These are phyloP conservation scores for Paradisaea rubra DNA, from an alignment of 2,113 vertebrate genomes.

Conservation along the genomic window DNA sequence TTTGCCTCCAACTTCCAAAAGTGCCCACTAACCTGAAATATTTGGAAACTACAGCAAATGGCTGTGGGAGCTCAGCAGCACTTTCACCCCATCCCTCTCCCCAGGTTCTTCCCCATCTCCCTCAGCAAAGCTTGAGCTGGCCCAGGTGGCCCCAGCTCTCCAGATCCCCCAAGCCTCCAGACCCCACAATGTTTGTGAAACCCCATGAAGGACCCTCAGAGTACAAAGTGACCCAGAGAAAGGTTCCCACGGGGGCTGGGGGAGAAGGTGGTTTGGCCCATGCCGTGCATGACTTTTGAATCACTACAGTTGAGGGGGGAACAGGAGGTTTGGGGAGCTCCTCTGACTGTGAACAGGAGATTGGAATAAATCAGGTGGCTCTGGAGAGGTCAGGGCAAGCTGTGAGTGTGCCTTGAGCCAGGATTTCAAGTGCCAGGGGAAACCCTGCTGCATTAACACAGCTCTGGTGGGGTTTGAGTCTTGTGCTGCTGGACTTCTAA, in stretches of 20 bases:
- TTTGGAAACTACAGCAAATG: neutral
- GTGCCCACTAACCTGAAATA: neutral
- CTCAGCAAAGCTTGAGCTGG: neutral
- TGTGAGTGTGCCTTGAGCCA: neutral
- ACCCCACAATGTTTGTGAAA: neutral
- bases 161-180: neutral
- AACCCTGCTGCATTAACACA: neutral
- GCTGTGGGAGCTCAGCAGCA: neutral
- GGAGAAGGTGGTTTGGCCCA: neutral
- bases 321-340: neutral
- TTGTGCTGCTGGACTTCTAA: neutral
- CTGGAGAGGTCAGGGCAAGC: neutral
- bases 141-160: neutral
- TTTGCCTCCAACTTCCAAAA: conserved; percentile 1
- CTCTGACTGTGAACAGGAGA: neutral
- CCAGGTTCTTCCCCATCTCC: neutral
- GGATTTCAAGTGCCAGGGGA: neutral
- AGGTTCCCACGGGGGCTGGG: neutral
- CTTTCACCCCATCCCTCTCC: neutral
- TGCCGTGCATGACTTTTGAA: fast-evolving
- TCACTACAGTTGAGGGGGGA: neutral
- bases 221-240: neutral
- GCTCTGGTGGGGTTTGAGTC: neutral
- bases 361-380: neutral
- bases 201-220: neutral